Conservation (phyloP, 1,140 invertebrate genomes). For the Drosophila mayri region DNA sequence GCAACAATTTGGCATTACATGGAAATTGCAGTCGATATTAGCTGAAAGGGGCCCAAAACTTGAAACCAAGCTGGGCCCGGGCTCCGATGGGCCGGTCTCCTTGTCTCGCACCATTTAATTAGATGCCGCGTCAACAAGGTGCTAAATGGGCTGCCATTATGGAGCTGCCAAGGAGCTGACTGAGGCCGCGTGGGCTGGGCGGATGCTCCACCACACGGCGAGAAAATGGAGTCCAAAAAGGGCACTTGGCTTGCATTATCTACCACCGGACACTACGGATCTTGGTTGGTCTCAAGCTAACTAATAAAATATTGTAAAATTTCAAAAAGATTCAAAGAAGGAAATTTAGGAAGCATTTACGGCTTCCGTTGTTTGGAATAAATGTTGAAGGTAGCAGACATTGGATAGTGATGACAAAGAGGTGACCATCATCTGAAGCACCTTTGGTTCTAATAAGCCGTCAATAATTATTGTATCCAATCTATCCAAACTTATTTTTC, state of each 20-base stretch:
- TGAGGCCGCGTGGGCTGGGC: conserved; percentile 56
- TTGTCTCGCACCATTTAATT: conserved; percentile 69
- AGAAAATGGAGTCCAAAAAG: not conserved
- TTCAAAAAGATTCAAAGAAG: not conserved
- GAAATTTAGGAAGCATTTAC: no score
- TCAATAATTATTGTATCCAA: not conserved
- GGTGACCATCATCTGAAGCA: not conserved
- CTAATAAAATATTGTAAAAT: not conserved
- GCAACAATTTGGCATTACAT: conserved; percentile 81
- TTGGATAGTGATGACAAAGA: not conserved
- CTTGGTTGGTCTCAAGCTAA: not conserved
- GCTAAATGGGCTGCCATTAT: conserved; percentile 79
- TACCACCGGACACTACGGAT: no score
- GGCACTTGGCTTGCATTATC: not conserved
- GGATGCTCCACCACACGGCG: conserved; percentile 2
- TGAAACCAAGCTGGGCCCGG: conserved; percentile 13
- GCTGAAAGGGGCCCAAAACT: conserved; percentile 39
- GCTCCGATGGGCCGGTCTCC: conserved; percentile 30
- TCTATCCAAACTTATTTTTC: not conserved
- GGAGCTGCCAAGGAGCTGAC: conserved; percentile 15
- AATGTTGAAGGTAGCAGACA: not conserved
- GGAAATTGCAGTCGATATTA: conserved; percentile 70
- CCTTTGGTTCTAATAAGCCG: not conserved
- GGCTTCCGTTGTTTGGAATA: not conserved
- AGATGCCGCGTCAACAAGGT: conserved; percentile 83